Evolutionary conservation across 2,888 invertebrate species (phyloP).

Genomic region (Agonopterix arenella): DNA sequence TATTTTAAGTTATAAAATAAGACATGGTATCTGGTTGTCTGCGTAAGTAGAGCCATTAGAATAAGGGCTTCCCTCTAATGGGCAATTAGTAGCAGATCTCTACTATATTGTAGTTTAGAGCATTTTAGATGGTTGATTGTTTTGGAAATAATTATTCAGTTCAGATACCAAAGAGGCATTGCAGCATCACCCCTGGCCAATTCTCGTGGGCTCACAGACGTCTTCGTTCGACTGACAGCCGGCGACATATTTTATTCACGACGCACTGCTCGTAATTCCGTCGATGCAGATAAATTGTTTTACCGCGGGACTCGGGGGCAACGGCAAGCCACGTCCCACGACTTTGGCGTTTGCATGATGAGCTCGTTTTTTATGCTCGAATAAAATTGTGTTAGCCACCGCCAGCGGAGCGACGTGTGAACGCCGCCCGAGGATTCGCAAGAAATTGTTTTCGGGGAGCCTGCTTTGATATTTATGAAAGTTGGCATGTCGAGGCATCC

Average conservation of each 20-base stretch:
- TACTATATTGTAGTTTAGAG: too few relatives aligned
- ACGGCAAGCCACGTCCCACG: slow-evolving; percentile 58
- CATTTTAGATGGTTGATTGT: too few relatives aligned
- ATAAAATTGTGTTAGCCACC: slow-evolving; percentile 74
- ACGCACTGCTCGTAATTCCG: slow-evolving; percentile 70
- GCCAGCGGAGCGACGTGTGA: slow-evolving; percentile 55
- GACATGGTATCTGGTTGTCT: too few relatives aligned
- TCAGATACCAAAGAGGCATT: too few relatives aligned
- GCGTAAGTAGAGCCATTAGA: too few relatives aligned
- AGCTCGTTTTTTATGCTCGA: slow-evolving; percentile 75
- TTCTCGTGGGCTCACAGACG: slow-evolving; percentile 29
- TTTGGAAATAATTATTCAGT: too few relatives aligned
- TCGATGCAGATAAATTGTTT: slow-evolving; percentile 78
- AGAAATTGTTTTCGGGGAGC: slow-evolving; percentile 66
- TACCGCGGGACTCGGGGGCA: slow-evolving; percentile 46
- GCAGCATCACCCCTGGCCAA: slow-evolving; percentile 34
- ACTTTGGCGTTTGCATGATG: slow-evolving; percentile 75
- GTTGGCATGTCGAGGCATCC: slow-evolving; percentile 51
- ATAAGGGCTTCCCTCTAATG: too few relatives aligned
- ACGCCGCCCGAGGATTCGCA: slow-evolving; percentile 36
- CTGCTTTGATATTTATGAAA: slow-evolving; percentile 74
- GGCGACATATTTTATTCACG: slow-evolving; percentile 75
- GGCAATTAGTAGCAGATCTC: too few relatives aligned
- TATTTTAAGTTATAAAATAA: too few relatives aligned
- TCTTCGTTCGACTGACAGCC: slow-evolving; percentile 66